Percentiles rank a stretch among this genome's conserved stretches.
phyloP scores from a whole-genome alignment of 2,113 vertebrate genomes.

The Callopanchax toddi region DNA sequence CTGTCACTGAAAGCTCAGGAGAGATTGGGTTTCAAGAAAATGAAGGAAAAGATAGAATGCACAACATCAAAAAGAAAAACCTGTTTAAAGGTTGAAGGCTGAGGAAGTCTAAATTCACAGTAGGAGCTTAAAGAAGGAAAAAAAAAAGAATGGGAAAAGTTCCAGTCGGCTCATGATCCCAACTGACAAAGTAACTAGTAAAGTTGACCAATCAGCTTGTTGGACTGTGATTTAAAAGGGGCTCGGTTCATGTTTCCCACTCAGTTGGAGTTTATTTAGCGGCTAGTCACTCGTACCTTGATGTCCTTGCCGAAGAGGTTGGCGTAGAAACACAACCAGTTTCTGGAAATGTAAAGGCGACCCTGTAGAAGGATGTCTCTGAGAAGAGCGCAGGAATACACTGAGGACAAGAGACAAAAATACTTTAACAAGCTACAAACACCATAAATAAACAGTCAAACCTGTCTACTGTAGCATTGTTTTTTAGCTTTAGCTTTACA shows the following conservation, averaged over 20 bases:
- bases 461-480: too few relatives aligned
- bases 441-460: too few relatives aligned
- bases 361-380: constrained; percentile 95
- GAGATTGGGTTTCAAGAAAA: constrained; percentile 56
- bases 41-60: constrained; percentile 41
- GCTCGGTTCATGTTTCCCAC: too few relatives aligned
- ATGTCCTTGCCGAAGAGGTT: constrained; percentile 97
- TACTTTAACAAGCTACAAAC: too few relatives aligned
- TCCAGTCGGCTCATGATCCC: too few relatives aligned
- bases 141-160: not conserved
- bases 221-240: too few relatives aligned
- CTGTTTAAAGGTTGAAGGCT: constrained; percentile 12
- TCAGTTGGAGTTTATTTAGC: too few relatives aligned
- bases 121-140: not conserved
- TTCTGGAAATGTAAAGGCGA: constrained; percentile 94
- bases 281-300: constrained; percentile 82
- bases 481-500: too few relatives aligned
- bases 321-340: constrained; percentile 97
- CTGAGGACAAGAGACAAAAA: constrained; percentile 64
- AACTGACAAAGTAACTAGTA: too few relatives aligned
- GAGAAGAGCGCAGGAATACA: constrained; percentile 95
- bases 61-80: constrained; percentile 52
- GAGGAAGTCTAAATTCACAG: constrained; percentile 2
- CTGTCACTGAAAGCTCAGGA: constrained; percentile 52
- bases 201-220: too few relatives aligned